Base-by-base conservation (phyloP, 2,797 vertebrate genomes). In the Fringilla coelebs region DNA sequence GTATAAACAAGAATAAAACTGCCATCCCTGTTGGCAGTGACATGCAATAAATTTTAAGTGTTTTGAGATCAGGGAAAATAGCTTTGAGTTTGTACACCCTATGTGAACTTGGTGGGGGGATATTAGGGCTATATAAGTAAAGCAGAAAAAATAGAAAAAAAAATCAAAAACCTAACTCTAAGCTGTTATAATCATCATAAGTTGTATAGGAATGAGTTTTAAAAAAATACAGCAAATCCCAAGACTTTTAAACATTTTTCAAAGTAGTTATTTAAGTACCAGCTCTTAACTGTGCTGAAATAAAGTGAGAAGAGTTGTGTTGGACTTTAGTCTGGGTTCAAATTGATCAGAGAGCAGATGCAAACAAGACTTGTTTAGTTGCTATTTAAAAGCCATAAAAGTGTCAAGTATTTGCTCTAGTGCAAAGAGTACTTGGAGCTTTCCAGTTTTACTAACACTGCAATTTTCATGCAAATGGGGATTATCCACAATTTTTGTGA, bases 21-120 rank as follows among this genome's bases (percentile, higher is more conserved):
- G 13, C 9, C 18, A 26, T 90, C 40, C 40, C 31, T 55, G 14
- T 90, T 24, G 10, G 7, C 45, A 63, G 17, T 63, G 65, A 32
- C 16, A 13, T 57, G 15, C 7, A 43, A 57, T 17, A 63, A 80
- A 66, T 71, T 15, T 57, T 15, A 60, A 62, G 5, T 9, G 43
- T 79, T 93, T 46, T 62, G 75, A n/a, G 76, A n/a, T 13, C 10
- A 28, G 26, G 36, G 46, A 57, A 75, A 81, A 72, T 25, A 60
- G 4, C 32, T 90, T 75, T 84, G 58, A 51, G 49, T 31, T 28
- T 55, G 21, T 65, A 29, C 0, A 1, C 25, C 13, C 13, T 51
- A 0, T 46, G 6, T 80, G 68, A 77, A 61, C 20, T 61, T 78
- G 7, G 14, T 1, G 2, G 4, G 4, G 1, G 6, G 4, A 63